phyloP scores from a whole-genome alignment of 2,888 invertebrate species.

The Polymixis lichenea region DNA sequence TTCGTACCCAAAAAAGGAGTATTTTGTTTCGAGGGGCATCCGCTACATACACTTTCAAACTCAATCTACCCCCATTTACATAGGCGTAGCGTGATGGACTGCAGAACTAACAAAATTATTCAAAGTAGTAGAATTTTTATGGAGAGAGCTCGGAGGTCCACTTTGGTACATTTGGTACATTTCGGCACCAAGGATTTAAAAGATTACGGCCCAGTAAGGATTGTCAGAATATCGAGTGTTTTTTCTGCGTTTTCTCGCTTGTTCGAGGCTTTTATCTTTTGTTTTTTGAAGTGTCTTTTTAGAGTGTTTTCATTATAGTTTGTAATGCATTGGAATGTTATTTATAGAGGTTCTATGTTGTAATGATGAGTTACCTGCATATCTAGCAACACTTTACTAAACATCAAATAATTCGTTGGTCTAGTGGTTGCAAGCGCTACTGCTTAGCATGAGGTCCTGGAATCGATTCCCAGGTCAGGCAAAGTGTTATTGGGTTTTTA shows the following conservation, averaged over 20 bases:
- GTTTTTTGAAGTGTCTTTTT: slow-evolving; percentile 54
- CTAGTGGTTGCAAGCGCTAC: too few species aligned
- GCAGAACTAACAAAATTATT: slow-evolving; percentile 87
- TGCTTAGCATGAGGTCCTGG: too few species aligned
- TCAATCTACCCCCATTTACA: slow-evolving; percentile 85
- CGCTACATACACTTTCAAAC: slow-evolving; percentile 70
- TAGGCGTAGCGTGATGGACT: slow-evolving; percentile 83
- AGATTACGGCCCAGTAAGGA: slow-evolving; percentile 73
- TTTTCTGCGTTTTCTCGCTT: slow-evolving; percentile 60
- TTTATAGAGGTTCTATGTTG: neutral
- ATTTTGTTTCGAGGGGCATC: slow-evolving; percentile 56
- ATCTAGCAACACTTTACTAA: neutral
- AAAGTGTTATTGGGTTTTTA: too few species aligned
- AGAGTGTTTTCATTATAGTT: slow-evolving; percentile 59
- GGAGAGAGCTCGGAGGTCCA: slow-evolving; percentile 69
- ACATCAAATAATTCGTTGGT: neutral
- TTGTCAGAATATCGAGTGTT: slow-evolving; percentile 78
- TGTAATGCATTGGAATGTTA: neutral
- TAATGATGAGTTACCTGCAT: neutral
- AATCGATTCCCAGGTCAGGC: too few species aligned
- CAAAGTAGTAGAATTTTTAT: slow-evolving; percentile 85
- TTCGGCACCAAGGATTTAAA: slow-evolving; percentile 71
- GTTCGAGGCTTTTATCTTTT: slow-evolving; percentile 62
- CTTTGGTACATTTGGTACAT: slow-evolving; percentile 60
- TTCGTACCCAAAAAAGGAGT: slow-evolving; percentile 37